Evolutionary conservation across 2,797 vertebrate species (phyloP).

Genomic region (Coregonus sp.): DNA sequence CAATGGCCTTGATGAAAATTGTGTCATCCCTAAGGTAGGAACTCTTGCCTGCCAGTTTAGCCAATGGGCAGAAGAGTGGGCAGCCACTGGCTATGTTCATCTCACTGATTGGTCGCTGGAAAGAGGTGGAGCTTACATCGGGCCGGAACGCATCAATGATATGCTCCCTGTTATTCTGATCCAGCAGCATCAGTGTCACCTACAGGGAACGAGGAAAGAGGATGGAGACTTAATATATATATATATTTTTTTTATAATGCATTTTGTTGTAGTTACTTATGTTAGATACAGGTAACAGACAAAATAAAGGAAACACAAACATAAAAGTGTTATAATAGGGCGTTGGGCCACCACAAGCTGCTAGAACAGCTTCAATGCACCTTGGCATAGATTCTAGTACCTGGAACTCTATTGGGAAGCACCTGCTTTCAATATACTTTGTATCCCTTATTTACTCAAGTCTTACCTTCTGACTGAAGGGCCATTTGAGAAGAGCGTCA

Average conservation of each 20-base stretch:
- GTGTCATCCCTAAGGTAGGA: conserved; percentile 91
- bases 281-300: background rate
- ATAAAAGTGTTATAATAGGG: no score
- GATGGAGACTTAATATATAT: background rate
- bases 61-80: conserved; percentile 93
- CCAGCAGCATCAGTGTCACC: conserved; percentile 97
- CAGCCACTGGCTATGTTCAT: conserved; percentile 99
- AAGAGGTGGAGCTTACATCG: conserved; percentile 91
- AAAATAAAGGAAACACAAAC: no score
- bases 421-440: no score
- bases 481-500: conserved; percentile 92
- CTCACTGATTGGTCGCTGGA: conserved; percentile 90
- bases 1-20: conserved; percentile 97
- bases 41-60: conserved; percentile 89
- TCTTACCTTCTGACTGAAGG: conserved; percentile 96
- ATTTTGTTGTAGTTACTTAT: background rate
- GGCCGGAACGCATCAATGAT: conserved; percentile 96
- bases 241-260: no score
- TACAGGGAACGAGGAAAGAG: conserved; percentile 51
- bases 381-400: no score
- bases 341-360: no score
- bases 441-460: background rate
- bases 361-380: no score
- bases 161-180: conserved; percentile 97
- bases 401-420: no score